These are phyloP conservation scores for Malachius bipustulatus DNA, from an alignment of 2,888 invertebrate genomes.

Conservation along the genomic window DNA sequence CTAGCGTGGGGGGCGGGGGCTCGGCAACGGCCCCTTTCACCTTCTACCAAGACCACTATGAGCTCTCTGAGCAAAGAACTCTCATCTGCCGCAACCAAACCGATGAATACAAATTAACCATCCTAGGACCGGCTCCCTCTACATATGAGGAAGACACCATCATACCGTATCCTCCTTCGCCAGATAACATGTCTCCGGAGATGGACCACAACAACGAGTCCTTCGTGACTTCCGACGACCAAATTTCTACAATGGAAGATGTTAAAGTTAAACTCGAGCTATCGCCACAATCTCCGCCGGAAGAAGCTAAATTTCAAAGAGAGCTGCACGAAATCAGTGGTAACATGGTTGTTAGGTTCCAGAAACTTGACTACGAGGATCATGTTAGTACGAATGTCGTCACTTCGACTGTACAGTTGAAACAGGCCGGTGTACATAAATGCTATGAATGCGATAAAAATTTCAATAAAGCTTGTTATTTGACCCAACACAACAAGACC, in stretches of 20 bases:
- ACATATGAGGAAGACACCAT: conserved; percentile 17
- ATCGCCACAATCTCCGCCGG: conserved; percentile 27
- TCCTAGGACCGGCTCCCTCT: conserved; percentile 25
- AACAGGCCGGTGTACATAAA: conserved; percentile 40
- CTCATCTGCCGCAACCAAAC: conserved; percentile 20
- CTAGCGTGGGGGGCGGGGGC: conserved; percentile 70
- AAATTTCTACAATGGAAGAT: conserved; percentile 34
- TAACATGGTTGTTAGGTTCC: too few relatives aligned
- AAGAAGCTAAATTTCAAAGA: conserved; percentile 31
- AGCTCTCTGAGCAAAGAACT: conserved; percentile 21
- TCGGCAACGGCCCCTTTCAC: conserved; percentile 34
- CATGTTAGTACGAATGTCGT: conserved; percentile 28
- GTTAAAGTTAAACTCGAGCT: conserved; percentile 23
- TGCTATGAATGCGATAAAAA: conserved; percentile 74
- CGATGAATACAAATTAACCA: conserved; percentile 35
- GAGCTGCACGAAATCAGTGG: too few relatives aligned
- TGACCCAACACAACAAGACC: conserved; percentile 83
- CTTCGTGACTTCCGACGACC: conserved; percentile 17
- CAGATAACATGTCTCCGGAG: neutral
- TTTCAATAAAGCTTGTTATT: conserved; percentile 76
- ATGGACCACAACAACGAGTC: conserved; percentile 18
- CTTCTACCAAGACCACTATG: conserved; percentile 23
- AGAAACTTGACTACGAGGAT: conserved; percentile 32
- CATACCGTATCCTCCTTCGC: conserved; percentile 8
- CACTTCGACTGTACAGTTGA: conserved; percentile 21